Base-by-base conservation (phyloP, 2,113 vertebrate species). In the Dipodomys spectabilis region DNA sequence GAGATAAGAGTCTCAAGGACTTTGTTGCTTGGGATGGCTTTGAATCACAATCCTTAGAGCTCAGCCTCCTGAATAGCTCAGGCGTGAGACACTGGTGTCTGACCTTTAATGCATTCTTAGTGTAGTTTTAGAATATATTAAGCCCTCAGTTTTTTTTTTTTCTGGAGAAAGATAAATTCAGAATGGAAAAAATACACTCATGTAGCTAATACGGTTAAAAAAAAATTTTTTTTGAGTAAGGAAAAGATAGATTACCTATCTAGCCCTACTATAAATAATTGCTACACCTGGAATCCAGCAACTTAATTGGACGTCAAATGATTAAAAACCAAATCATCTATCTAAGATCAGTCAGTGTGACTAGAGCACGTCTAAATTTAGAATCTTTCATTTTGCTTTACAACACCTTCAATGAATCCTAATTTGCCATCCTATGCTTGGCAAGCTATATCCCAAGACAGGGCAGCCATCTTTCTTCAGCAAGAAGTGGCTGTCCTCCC, bases 111-210 rank as follows among this genome's bases (percentile, higher is more conserved):
- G 53, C 53, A 64, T 64, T 64, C 62, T 64, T 64, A 64, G 23
- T 64, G 62, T 64, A 25, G 6, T 23, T 64, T 64, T 64, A 6
- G 7, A 65, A 68, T 79, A 71, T 30, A 20, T 45, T 30, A 32
- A 67, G 62, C 2, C 1, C 6, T 62, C 7, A 53, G 39, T 1
- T 7, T 16, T 57, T 39, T 57, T 39, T 39, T 84, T 83, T 83
- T 91, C 69, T 72, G 71, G 53, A 81, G 44, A 77, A 85, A 85
- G 8, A 81, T 28, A 80, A 19, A 82, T 73, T n/a, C 30, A 85
- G 77, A 77, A 77, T 44, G 13, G 25, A 87, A 86, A 94, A 77
- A 65, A 71, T 28, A 30, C n/a, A 67, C 53, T 18, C 53, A 57
- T 13, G 15, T 18, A 57, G 15, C 15, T 57, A 18, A 57, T 57